Evolutionary conservation across 2,888 invertebrate species (phyloP).

Genomic region (Aphelenchoides bicaudatus): DNA sequence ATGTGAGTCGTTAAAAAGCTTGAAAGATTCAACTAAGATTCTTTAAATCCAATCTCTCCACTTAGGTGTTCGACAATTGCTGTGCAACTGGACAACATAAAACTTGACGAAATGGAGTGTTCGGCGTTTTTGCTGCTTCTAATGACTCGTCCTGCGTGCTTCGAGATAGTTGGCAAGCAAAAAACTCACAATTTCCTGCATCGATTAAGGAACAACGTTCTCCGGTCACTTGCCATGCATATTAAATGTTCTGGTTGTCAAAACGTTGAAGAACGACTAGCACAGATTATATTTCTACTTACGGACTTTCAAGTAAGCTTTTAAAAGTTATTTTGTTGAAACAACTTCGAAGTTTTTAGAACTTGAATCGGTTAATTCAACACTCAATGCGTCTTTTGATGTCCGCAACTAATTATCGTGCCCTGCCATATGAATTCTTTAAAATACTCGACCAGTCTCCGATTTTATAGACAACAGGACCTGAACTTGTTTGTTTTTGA

Average conservation of each 20-base stretch:
- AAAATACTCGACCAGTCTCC: conserved; percentile 5
- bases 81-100: neutral
- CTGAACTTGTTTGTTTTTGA: too few species aligned
- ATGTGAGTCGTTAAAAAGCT: neutral
- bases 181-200: too few species aligned
- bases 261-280: conserved; percentile 11
- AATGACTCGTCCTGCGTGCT: neutral
- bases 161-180: too few species aligned
- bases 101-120: conserved; percentile 10
- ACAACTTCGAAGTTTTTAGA: too few species aligned
- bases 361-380: conserved; percentile 7
- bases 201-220: too few species aligned
- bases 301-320: conserved; percentile 20
- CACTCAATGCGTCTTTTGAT: conserved; percentile 13
- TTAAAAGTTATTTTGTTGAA: too few species aligned
- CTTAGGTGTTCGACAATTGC: too few species aligned
- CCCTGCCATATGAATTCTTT: conserved; percentile 3
- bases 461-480: too few species aligned
- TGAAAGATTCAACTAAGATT: too few species aligned
- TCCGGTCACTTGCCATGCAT: too few species aligned
- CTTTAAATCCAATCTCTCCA: too few species aligned
- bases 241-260: too few species aligned
- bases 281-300: conserved; percentile 15
- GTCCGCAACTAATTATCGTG: conserved; percentile 14
- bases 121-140: neutral